These are phyloP conservation scores for Semibalanus balanoides DNA, from an alignment of 1,140 invertebrate genomes.

Conservation along the genomic window DNA sequence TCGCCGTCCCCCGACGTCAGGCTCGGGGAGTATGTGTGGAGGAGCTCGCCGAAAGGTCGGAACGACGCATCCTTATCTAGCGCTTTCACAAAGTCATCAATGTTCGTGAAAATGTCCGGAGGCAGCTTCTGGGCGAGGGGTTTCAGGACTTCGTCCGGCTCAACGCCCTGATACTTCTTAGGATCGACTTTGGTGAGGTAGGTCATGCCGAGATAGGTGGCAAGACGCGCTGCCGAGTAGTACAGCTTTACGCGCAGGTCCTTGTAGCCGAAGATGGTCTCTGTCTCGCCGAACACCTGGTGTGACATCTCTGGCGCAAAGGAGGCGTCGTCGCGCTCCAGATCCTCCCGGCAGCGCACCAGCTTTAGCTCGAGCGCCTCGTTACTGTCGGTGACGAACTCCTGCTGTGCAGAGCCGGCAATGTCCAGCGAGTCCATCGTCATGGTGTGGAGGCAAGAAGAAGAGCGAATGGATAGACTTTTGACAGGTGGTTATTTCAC, in stretches of 20 bases:
- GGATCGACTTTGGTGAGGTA: slow-evolving; percentile 44
- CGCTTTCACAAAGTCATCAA: slow-evolving; percentile 49
- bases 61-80: slow-evolving; percentile 52
- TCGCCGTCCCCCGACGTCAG: neutral
- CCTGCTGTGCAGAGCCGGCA: slow-evolving; percentile 16
- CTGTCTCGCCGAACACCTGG: slow-evolving; percentile 55
- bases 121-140: slow-evolving; percentile 42
- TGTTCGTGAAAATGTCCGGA: slow-evolving; percentile 45
- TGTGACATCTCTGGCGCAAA: slow-evolving; percentile 84
- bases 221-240: slow-evolving; percentile 64
- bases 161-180: slow-evolving; percentile 29
- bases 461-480: too few relatives aligned
- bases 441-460: neutral
- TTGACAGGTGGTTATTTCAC: too few relatives aligned
- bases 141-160: slow-evolving; percentile 67
- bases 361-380: slow-evolving; percentile 62
- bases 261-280: slow-evolving; percentile 86
- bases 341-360: slow-evolving; percentile 47
- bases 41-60: slow-evolving; percentile 49
- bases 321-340: slow-evolving; percentile 49
- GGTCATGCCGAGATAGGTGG: slow-evolving; percentile 51
- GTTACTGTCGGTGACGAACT: slow-evolving; percentile 47
- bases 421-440: neutral
- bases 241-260: slow-evolving; percentile 62
- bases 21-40: slow-evolving; percentile 38